Conservation (phyloP, 2,888 invertebrate genomes). For the Blastobasis adustella region DNA sequence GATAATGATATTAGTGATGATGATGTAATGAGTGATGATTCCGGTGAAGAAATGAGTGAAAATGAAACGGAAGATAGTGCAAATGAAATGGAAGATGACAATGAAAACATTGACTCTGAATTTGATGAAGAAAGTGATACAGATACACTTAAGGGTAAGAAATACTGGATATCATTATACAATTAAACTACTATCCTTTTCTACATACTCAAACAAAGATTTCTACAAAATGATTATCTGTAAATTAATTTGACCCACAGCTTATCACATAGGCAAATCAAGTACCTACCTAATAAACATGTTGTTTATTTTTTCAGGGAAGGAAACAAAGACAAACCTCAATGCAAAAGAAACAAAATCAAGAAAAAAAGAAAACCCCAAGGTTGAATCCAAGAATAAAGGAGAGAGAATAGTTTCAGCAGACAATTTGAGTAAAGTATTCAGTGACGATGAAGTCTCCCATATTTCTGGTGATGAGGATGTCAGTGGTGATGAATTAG, state of each 20-base stretch:
- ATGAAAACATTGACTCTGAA: slow-evolving; percentile 18
- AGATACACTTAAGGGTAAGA: too few relatives aligned
- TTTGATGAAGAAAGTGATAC: slow-evolving; percentile 14
- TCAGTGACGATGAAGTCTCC: slow-evolving; percentile 67
- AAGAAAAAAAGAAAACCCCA: slow-evolving; percentile 12
- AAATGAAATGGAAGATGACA: slow-evolving; percentile 17
- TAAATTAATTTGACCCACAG: too few relatives aligned
- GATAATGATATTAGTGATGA: slow-evolving; percentile 17
- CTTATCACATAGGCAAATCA: too few relatives aligned
- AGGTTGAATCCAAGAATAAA: slow-evolving; percentile 10
- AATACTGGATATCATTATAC: too few relatives aligned
- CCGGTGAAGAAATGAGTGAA: slow-evolving; percentile 9
- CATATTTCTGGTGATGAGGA: slow-evolving; percentile 49
- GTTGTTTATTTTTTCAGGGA: slow-evolving; percentile 27
- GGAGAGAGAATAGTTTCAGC: slow-evolving; percentile 41
- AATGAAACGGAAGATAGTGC: slow-evolving; percentile 15
- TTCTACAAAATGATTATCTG: too few relatives aligned
- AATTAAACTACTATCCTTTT: too few relatives aligned
- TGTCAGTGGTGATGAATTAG: slow-evolving; percentile 22
- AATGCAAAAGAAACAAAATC: slow-evolving; percentile 14
- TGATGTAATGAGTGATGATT: slow-evolving; percentile 1
- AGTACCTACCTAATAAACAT: neutral
- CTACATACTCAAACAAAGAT: too few relatives aligned
- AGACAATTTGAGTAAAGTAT: slow-evolving; percentile 46
- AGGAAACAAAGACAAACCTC: slow-evolving; percentile 20